These are phyloP conservation scores for Metacarcinus magister DNA, from an alignment of 2,888 invertebrate species.

Conservation along the genomic window DNA sequence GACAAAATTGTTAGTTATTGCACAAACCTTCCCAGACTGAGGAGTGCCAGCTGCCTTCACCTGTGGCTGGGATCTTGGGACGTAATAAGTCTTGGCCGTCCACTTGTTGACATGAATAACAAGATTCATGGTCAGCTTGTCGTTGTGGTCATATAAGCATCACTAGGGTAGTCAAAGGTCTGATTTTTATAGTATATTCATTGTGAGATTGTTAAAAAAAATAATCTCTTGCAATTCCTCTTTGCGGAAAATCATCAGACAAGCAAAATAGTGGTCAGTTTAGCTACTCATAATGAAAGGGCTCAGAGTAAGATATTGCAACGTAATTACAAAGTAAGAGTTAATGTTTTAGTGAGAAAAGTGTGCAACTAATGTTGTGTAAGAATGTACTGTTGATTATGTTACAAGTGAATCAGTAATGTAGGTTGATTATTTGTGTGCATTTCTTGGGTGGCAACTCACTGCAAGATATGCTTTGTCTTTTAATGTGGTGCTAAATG, in stretches of 20 bases:
- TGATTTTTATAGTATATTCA: neutral
- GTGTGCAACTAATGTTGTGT: slow-evolving; percentile 33
- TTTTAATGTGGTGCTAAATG: neutral
- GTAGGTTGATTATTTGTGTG: slow-evolving; percentile 34
- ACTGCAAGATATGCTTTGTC: slow-evolving; percentile 5
- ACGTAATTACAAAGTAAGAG: neutral
- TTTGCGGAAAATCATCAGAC: neutral
- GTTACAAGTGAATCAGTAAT: slow-evolving; percentile 18
- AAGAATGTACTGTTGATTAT: slow-evolving; percentile 7
- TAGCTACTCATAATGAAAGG: neutral
- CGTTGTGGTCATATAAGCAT: neutral
- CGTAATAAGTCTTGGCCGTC: neutral
- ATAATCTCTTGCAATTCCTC: neutral
- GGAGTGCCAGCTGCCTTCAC: neutral
- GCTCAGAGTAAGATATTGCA: neutral
- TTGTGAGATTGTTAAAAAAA: neutral
- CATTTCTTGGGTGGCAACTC: neutral
- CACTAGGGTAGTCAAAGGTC: neutral
- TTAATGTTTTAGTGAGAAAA: neutral
- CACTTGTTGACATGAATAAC: neutral
- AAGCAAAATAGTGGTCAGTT: neutral
- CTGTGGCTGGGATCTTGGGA: neutral
- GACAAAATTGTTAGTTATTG: neutral
- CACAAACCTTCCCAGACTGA: neutral
- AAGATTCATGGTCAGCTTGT: neutral